These are phyloP conservation scores for Romanogobio albipinnatus DNA, from an alignment of 2,113 vertebrate species.

Conservation along the genomic window DNA sequence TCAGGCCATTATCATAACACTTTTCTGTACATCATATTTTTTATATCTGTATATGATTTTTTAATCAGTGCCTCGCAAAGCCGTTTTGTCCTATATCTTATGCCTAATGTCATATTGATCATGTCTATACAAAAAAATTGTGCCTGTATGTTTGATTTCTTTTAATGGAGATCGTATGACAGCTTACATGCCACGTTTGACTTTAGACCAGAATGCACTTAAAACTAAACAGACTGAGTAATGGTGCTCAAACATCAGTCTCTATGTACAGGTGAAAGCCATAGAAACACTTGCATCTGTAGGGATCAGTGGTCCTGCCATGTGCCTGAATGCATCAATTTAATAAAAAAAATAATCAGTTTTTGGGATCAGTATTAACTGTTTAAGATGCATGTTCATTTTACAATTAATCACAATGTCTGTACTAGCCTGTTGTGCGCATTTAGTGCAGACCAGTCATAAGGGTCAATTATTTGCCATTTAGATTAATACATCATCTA, in stretches of 20 bases:
- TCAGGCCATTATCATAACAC: background rate
- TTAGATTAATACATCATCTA: no score
- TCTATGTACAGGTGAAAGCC: background rate
- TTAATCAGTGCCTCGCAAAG: background rate
- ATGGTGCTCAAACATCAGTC: background rate
- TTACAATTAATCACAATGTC: background rate
- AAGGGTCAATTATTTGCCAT: no score
- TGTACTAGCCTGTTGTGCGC: background rate
- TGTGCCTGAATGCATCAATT: background rate
- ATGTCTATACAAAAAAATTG: background rate
- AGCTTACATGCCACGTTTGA: background rate
- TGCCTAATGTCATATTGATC: background rate
- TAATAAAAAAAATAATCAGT: background rate
- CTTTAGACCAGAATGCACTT: background rate
- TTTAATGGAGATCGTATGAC: background rate
- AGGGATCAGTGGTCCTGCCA: background rate
- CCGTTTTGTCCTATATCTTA: background rate
- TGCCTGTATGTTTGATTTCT: background rate
- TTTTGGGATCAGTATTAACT: conserved; percentile 5
- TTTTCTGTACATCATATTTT: background rate
- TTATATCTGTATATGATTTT: background rate
- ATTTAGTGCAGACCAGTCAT: background rate
- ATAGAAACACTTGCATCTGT: background rate
- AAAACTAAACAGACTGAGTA: background rate
- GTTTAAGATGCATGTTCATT: background rate